Conservation (phyloP, 2,797 vertebrate genomes). For the Eptatretus atami region DNA sequence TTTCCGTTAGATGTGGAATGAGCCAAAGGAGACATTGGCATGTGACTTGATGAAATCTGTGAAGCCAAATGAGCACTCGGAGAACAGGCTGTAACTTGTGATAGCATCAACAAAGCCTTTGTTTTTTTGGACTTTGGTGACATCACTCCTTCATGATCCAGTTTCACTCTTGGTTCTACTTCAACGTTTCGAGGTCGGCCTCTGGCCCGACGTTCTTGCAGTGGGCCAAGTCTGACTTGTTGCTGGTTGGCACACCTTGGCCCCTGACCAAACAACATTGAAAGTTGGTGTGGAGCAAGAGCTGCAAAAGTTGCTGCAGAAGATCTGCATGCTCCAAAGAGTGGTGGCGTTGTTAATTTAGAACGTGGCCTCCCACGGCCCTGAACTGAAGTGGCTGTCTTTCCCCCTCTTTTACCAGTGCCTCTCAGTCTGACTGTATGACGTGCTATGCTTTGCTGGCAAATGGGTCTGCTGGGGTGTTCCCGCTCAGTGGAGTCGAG, state of each 20-base stretch:
- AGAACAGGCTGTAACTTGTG: neutral
- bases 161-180: conserved; percentile 46
- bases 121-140: conserved; percentile 84
- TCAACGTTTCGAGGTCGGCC: conserved; percentile 19
- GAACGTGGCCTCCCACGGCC: no score
- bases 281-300: neutral
- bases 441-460: no score
- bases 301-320: no score
- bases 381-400: no score
- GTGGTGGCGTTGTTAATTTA: no score
- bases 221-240: neutral
- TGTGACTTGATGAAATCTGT: no score
- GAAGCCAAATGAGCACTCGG: neutral
- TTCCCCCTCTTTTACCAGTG: no score
- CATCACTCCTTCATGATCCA: conserved; percentile 82
- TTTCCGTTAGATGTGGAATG: neutral
- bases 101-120: conserved; percentile 41
- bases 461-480: no score
- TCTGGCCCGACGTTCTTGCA: conserved; percentile 11
- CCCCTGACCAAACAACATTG: conserved; percentile 2
- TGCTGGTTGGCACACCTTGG: conserved; percentile 4
- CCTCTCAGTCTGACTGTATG: no score
- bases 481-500: no score
- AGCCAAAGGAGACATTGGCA: neutral
- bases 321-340: no score